Evolutionary conservation across 1,140 invertebrate species (phyloP).

Genomic region (Drosophila parabipectinata): DNA sequence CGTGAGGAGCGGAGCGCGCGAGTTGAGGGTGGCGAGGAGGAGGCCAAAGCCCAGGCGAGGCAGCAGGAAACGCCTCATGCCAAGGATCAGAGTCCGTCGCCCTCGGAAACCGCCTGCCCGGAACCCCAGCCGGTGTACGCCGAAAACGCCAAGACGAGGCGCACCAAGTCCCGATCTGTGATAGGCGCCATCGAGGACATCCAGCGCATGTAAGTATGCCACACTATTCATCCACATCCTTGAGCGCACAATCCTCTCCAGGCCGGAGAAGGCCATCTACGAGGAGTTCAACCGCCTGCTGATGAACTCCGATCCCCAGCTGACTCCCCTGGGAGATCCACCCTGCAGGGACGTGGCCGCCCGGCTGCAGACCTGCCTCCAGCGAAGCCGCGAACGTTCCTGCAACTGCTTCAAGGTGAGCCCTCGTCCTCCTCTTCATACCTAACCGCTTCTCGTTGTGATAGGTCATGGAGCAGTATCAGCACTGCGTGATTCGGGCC

Average conservation of each 20-base stretch:
- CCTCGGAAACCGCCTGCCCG: background rate
- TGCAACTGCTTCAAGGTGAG: slow-evolving; percentile 43
- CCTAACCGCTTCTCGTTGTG: background rate
- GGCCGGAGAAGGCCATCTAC: slow-evolving; percentile 41
- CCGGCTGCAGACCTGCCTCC: slow-evolving; percentile 42
- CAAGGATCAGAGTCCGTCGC: too few species aligned
- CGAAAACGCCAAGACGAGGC: background rate
- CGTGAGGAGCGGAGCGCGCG: background rate
- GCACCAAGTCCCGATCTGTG: slow-evolving; percentile 18
- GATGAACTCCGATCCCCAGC: slow-evolving; percentile 15
- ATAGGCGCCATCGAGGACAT: slow-evolving; percentile 53
- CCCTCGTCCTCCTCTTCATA: background rate
- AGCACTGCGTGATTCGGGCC: slow-evolving; percentile 36
- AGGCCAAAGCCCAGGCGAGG: background rate
- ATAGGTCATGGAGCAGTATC: slow-evolving; percentile 53
- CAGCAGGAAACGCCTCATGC: background rate
- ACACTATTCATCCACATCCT: background rate
- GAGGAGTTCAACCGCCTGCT: slow-evolving; percentile 58
- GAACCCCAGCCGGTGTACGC: background rate
- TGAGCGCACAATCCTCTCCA: background rate
- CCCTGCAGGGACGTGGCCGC: slow-evolving; percentile 44
- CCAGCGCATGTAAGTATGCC: slow-evolving; percentile 50
- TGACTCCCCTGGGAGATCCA: slow-evolving; percentile 7
- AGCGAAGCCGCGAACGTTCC: slow-evolving; percentile 20
- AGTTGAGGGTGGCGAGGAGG: background rate